These are phyloP conservation scores for Micropterix aruncella DNA, from an alignment of 2,888 invertebrate genomes.

Conservation along the genomic window DNA sequence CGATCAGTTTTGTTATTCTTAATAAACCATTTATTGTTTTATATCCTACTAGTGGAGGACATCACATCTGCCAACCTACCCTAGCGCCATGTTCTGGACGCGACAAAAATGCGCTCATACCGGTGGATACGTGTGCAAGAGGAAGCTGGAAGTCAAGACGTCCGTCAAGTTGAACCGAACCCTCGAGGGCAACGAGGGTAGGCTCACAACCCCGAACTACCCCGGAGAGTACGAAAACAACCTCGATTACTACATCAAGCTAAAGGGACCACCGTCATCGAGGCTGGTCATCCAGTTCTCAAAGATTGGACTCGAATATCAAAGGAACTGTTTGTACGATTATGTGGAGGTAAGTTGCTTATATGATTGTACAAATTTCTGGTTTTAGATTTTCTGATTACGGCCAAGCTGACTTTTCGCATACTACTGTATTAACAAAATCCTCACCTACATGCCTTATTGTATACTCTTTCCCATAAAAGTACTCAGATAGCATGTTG, in stretches of 20 bases:
- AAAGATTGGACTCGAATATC: slow-evolving; percentile 57
- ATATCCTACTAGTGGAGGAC: slow-evolving; percentile 44
- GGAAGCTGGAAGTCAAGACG: slow-evolving; percentile 26
- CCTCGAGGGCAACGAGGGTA: slow-evolving; percentile 47
- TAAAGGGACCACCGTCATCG: slow-evolving; percentile 49
- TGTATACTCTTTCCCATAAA: too few relatives aligned
- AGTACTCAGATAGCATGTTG: too few relatives aligned
- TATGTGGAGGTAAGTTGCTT: slow-evolving; percentile 46
- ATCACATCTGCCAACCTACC: slow-evolving; percentile 45
- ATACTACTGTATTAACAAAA: too few relatives aligned
- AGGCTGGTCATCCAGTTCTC: slow-evolving; percentile 55
- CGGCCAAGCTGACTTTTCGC: too few relatives aligned
- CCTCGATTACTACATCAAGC: slow-evolving; percentile 52
- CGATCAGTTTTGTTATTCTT: too few relatives aligned
- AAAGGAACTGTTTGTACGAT: slow-evolving; percentile 68
- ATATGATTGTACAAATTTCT: too few relatives aligned
- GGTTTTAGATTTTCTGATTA: too few relatives aligned
- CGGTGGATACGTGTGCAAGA: slow-evolving; percentile 57
- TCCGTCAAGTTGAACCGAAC: slow-evolving; percentile 46
- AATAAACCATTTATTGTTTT: slow-evolving; percentile 28
- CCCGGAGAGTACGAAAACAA: slow-evolving; percentile 60
- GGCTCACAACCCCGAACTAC: slow-evolving; percentile 54
- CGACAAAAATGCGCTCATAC: slow-evolving; percentile 45
- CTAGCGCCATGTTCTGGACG: slow-evolving; percentile 60
- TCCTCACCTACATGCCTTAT: too few relatives aligned